Base-by-base conservation (phyloP, 2,113 vertebrate species). In the Sinocyclocheilus anophthalmus region DNA sequence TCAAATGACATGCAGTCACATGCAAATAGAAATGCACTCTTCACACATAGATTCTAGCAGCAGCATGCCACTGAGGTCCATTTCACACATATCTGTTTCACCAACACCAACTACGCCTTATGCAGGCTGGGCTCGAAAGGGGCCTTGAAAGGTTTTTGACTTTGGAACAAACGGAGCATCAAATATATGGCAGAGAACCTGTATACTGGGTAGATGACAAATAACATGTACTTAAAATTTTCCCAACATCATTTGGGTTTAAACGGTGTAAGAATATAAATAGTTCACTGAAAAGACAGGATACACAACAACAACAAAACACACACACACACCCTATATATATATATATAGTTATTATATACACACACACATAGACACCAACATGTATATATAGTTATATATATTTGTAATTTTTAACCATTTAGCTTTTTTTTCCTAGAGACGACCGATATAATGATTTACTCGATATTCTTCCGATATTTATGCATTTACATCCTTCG, bases 11-110 rank as follows among this genome's bases (percentile, higher is more conserved):
- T 85, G 75, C 78, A 90, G 83, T 57, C 69, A 86, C 88, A 92
- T 87, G 84, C 73, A 70, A 86, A 84, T 86, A 89, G 86, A 87
- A 89, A 84, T 87, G 86, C 86, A 85, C 91, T 93, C 91, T 92
- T 95, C 93, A 93, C 94, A 95, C 90, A 76, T 79, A 92, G 87
- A 86, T 89, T 91, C 92, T 16, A 94, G 84, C 90, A 92, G 90
- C 93, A 92, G 91, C 93, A 91, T 91, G 92, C 77, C 91, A 89
- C 92, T 87, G 91, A 91, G 76, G 91, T 86, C 94, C 93, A 94
- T 92, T 94, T 95, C 92, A 90, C 93, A 95, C 92, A 85, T 93
- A 91, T 90, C 90, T 73, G 91, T 90, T 30, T 85, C 72, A 78
- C 86, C 39, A 91, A 89, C 90, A 91, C 88, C 88, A 83, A 90